phyloP scores from a whole-genome alignment of 2,888 invertebrate genomes.

The Pollenia griseotomentosa region DNA sequence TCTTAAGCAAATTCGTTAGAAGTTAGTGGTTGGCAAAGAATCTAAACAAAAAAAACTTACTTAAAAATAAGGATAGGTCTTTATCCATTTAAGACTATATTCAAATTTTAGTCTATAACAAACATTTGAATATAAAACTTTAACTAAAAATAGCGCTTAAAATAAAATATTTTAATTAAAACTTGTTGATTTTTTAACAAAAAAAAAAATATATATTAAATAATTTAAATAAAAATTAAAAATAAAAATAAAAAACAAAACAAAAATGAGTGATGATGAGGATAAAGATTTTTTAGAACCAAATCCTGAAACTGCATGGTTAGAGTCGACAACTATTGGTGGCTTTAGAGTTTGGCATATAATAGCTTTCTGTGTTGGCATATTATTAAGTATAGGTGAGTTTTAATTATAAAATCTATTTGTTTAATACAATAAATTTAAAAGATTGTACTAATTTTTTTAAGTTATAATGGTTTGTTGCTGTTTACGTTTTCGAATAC shows the following conservation, averaged over 20 bases:
- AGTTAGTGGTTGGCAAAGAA: conserved; percentile 44
- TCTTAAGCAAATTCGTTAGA: conserved; percentile 65
- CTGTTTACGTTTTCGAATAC: conserved; percentile 95
- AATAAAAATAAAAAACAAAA: conserved; percentile 18
- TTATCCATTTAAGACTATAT: conserved; percentile 43
- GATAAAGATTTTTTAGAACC: conserved; percentile 78
- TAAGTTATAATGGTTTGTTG: conserved; percentile 94
- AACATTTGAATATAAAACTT: conserved; percentile 65
- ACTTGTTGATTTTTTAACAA: conserved; percentile 59
- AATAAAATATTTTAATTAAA: conserved; percentile 36
- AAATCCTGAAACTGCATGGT: conserved; percentile 87
- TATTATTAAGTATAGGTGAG: conserved; percentile 87
- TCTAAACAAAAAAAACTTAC: conserved; percentile 25
- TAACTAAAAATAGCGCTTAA: conserved; percentile 32
- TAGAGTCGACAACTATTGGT: conserved; percentile 88
- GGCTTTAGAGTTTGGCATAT: conserved; percentile 93
- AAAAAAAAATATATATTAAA: conserved; percentile 3
- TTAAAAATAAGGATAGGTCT: conserved; percentile 64
- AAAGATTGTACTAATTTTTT: background rate
- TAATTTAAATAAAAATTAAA: background rate
- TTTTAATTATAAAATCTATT: conserved; percentile 28
- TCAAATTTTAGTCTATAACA: conserved; percentile 66
- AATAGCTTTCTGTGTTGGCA: conserved; percentile 89
- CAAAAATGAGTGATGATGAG: conserved; percentile 75
- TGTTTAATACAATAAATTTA: background rate